A percentile compares a stretch with the other conserved stretches of the same genome.
Conservation (phyloP, 2,797 vertebrate species). For the Emys orbicularis region DNA sequence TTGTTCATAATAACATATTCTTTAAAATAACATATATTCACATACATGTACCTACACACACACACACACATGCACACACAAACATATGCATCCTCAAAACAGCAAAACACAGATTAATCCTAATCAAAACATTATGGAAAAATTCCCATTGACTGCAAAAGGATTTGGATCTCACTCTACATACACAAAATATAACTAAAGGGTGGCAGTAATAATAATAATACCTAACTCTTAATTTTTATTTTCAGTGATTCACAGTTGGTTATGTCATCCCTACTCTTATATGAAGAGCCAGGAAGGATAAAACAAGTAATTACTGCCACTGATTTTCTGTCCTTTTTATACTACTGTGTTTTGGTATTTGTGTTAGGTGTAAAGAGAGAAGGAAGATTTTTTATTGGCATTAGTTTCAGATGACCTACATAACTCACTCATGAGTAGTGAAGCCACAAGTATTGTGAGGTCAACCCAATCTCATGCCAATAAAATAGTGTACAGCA, state of each 20-base stretch:
- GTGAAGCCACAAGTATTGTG: neutral
- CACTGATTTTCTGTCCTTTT: neutral
- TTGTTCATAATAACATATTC: neutral
- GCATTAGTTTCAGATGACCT: neutral
- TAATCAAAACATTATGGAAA: neutral
- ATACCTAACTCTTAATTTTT: neutral
- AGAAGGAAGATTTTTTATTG: neutral
- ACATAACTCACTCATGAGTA: neutral
- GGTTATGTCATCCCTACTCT: neutral
- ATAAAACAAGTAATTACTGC: neutral
- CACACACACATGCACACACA: too few species aligned
- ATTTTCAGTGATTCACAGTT: neutral
- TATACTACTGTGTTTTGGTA: neutral
- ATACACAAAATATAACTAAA: neutral
- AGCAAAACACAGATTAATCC: neutral
- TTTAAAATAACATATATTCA: neutral
- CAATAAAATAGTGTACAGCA: neutral
- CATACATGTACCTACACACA: neutral
- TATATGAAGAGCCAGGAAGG: neutral
- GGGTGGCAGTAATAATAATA: rapidly evolving
- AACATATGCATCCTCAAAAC: neutral
- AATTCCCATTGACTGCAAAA: neutral
- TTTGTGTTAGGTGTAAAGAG: neutral
- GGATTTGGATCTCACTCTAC: neutral
- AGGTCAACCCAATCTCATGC: neutral